A percentile compares a stretch with the other conserved stretches of the same genome.
phyloP scores from a whole-genome alignment of 2,888 invertebrate genomes.

The Trachelus troglodyta region DNA sequence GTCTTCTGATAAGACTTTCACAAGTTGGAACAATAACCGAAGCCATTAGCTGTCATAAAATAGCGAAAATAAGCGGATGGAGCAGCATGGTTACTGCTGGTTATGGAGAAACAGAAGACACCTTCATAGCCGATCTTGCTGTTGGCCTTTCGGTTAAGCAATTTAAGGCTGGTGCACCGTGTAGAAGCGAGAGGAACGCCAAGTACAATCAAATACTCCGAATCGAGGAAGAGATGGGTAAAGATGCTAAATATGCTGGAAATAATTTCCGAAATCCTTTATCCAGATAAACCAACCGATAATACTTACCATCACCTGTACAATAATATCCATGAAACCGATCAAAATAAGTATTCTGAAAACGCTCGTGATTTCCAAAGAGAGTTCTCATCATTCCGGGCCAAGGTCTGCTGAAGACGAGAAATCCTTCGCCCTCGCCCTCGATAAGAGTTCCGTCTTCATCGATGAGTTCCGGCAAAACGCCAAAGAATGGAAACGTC shows the following conservation, averaged over 20 bases:
- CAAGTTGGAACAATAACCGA: conserved; percentile 57
- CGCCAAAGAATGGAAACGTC: conserved; percentile 98
- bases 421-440: conserved; percentile 92
- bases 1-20: conserved; percentile 49
- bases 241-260: conserved; percentile 52
- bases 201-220: conserved; percentile 61
- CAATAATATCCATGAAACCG: conserved; percentile 97
- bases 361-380: conserved; percentile 90
- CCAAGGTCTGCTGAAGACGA: conserved; percentile 96
- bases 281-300: conserved; percentile 9
- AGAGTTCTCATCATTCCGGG: conserved; percentile 98
- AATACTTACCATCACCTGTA: conserved; percentile 91
- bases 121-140: conserved; percentile 55
- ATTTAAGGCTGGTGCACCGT: conserved; percentile 58
- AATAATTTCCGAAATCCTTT: conserved; percentile 42
- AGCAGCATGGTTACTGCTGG: conserved; percentile 46
- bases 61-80: conserved; percentile 52
- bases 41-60: conserved; percentile 48
- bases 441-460: conserved; percentile 88
- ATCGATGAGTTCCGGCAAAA: conserved; percentile 87
- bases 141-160: conserved; percentile 54
- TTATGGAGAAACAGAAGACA: conserved; percentile 56
- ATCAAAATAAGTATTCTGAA: conserved; percentile 92
- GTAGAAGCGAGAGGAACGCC: conserved; percentile 48
- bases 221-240: conserved; percentile 59